Percentiles rank a stretch among this genome's conserved stretches.
These are phyloP conservation scores for Oplegnathus fasciatus DNA, from an alignment of 2,113 vertebrate species.

Conservation along the genomic window DNA sequence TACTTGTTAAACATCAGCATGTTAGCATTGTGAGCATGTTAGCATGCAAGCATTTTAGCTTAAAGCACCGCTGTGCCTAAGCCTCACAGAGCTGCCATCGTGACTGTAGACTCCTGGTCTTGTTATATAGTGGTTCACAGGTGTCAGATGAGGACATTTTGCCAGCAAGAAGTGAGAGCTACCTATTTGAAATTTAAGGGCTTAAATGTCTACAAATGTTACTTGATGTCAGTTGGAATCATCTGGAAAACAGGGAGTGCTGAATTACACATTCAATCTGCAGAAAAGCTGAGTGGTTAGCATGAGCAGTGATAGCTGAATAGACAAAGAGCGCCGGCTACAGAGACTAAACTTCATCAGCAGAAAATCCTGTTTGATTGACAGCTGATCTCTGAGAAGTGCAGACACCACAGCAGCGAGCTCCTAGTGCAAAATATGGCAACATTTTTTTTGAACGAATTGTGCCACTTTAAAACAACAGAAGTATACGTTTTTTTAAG, in stretches of 20 bases:
- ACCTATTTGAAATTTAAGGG: not conserved
- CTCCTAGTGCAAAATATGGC: not conserved
- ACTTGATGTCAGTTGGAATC: not conserved
- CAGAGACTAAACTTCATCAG: conserved; percentile 15
- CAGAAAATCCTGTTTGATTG: conserved; percentile 23
- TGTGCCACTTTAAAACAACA: not conserved
- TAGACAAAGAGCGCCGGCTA: not conserved
- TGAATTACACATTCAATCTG: not conserved
- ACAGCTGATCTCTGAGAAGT: conserved; percentile 17
- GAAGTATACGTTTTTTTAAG: not conserved
- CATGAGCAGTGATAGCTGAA: conserved; percentile 18
- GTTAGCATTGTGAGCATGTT: not conserved
- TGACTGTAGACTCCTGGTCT: not conserved
- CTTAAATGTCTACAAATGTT: not conserved
- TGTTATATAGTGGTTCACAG: not conserved
- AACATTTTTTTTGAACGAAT: not conserved
- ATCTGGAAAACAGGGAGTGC: conserved; percentile 8
- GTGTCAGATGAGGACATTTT: not conserved
- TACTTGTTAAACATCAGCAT: not conserved
- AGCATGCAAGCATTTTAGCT: not conserved
- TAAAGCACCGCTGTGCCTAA: no score
- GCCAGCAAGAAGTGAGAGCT: not conserved
- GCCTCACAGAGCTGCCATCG: not conserved
- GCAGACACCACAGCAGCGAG: not conserved
- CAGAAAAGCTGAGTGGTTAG: not conserved